These are phyloP conservation scores for Pygoscelis antarcticus DNA, from an alignment of 2,113 vertebrate genomes.

Conservation along the genomic window DNA sequence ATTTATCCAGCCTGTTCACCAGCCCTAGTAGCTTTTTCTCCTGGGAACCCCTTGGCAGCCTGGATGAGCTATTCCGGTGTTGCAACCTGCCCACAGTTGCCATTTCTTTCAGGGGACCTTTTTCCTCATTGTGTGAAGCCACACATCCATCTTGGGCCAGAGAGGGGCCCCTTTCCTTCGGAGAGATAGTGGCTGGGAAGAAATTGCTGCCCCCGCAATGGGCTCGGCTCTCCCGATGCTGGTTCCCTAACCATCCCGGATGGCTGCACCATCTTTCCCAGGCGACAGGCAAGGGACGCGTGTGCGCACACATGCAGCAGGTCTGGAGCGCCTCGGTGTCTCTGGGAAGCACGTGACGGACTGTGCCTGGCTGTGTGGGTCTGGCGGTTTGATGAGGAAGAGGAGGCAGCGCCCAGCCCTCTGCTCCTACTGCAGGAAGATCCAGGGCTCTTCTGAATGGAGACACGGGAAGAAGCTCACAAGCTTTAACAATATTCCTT, in stretches of 20 bases:
- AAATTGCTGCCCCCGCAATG: not conserved
- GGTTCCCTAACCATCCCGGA: not conserved
- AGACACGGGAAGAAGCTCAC: not conserved
- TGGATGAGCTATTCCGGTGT: not conserved
- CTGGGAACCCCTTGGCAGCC: not conserved
- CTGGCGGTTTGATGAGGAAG: not conserved
- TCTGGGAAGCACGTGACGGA: rapidly evolving
- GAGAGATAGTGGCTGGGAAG: not conserved
- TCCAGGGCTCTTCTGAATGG: not conserved
- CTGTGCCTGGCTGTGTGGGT: not conserved
- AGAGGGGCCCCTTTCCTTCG: not conserved
- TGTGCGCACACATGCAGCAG: not conserved
- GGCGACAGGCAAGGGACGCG: rapidly evolving
- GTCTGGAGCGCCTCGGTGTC: not conserved
- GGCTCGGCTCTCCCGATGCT: not conserved
- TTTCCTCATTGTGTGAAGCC: not conserved
- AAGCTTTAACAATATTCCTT: not conserved
- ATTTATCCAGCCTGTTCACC: not conserved
- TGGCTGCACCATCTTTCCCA: not conserved
- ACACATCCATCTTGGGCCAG: not conserved
- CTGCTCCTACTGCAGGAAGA: not conserved
- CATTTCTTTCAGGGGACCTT: not conserved
- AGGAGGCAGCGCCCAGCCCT: not conserved
- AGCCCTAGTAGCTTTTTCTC: not conserved
- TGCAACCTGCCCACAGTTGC: not conserved